Conservation (phyloP, 2,888 invertebrate species). For the Herminia tarsipennalis region DNA sequence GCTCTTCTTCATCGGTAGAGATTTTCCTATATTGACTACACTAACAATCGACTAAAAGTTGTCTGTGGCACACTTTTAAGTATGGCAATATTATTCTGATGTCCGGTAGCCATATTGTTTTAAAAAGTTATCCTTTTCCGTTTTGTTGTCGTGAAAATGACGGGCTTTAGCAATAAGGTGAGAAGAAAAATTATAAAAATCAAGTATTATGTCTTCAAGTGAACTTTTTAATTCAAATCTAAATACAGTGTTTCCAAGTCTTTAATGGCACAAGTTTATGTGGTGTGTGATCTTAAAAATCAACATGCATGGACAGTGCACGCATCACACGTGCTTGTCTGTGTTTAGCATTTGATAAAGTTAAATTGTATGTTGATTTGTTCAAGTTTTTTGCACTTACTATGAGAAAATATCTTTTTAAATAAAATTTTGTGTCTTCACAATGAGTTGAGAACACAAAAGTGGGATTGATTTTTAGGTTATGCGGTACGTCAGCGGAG, state of each 20-base stretch:
- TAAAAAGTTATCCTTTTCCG: slow-evolving; percentile 87
- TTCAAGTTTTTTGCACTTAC: background rate
- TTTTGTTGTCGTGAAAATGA: slow-evolving; percentile 90
- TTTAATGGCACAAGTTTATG: slow-evolving; percentile 2
- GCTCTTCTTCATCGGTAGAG: too few species aligned
- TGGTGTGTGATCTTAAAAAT: slow-evolving; percentile 12
- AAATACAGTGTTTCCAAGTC: slow-evolving; percentile 2
- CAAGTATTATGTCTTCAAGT: slow-evolving; percentile 17
- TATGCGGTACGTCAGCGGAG: slow-evolving; percentile 55
- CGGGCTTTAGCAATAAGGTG: slow-evolving; percentile 94
- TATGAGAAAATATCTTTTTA: background rate
- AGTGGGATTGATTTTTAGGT: slow-evolving; percentile 55
- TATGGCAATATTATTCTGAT: slow-evolving; percentile 42
- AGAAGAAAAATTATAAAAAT: slow-evolving; percentile 59
- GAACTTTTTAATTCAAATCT: slow-evolving; percentile 5
- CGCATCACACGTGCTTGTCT: slow-evolving; percentile 49
- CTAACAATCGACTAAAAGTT: slow-evolving; percentile 2
- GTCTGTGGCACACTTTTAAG: background rate
- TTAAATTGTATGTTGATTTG: background rate
- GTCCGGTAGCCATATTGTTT: slow-evolving; percentile 83
- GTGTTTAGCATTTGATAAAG: slow-evolving; percentile 26
- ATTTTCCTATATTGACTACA: too few species aligned
- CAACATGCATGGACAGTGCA: slow-evolving; percentile 24
- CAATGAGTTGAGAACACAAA: background rate
- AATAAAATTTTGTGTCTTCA: background rate